Evolutionary conservation across 2,113 vertebrate genomes (phyloP).

Genomic region (Hypanus sabinus): DNA sequence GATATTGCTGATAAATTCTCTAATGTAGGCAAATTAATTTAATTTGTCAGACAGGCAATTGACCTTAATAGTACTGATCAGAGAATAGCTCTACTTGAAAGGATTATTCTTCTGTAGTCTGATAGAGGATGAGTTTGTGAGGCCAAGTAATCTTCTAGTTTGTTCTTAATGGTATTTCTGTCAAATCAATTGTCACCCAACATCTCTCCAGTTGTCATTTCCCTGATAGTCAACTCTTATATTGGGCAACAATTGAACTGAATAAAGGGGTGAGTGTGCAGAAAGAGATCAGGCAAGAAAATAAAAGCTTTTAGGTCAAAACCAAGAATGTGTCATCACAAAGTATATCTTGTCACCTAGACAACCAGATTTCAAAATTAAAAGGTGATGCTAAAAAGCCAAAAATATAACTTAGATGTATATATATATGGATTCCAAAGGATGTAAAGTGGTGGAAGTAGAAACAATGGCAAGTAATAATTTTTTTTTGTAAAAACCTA

Average conservation of each 20-base stretch:
- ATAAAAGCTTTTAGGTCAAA: not conserved
- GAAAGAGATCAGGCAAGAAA: not conserved
- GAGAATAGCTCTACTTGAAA: not conserved
- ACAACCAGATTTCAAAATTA: not conserved
- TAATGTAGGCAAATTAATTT: not conserved
- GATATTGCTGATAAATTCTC: not conserved
- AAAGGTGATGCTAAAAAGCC: not conserved
- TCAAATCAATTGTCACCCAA: not conserved
- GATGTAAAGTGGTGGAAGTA: not conserved
- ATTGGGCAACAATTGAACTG: not conserved
- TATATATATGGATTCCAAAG: not conserved
- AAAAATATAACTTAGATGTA: slow-evolving; percentile 3
- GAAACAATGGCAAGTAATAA: not conserved
- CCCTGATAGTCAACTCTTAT: not conserved
- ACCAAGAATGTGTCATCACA: not conserved
- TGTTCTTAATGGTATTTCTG: not conserved
- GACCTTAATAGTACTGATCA: not conserved
- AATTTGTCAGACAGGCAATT: not conserved
- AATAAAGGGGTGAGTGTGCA: not conserved
- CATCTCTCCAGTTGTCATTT: not conserved
- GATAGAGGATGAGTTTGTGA: not conserved
- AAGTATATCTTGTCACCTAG: not conserved
- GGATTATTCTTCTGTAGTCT: not conserved
- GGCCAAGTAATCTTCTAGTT: not conserved
- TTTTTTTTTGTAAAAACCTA: not conserved